These are phyloP conservation scores for Avahi laniger DNA, from an alignment of 2,797 vertebrate species.

Conservation along the genomic window DNA sequence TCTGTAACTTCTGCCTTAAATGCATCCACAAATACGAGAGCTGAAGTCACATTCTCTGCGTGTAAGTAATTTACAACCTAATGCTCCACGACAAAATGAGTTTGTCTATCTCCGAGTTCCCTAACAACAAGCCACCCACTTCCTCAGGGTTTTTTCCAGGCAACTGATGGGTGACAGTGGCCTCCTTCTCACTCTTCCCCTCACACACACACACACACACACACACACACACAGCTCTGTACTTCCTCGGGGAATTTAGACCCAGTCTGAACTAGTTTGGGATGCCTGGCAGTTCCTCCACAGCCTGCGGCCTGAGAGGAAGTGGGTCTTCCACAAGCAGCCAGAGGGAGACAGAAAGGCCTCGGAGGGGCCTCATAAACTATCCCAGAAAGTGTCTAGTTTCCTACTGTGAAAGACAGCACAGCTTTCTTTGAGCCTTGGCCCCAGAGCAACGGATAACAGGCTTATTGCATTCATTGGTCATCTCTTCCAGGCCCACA, in stretches of 20 bases:
- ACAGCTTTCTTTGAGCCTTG: not conserved
- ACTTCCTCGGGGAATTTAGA: conserved; percentile 79
- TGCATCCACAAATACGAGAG: not conserved
- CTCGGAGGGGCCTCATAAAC: not conserved
- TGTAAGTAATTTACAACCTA: not conserved
- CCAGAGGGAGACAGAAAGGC: not conserved
- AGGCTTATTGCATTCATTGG: not conserved
- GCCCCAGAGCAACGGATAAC: not conserved
- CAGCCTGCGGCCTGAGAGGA: conserved; percentile 26
- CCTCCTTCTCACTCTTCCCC: not conserved
- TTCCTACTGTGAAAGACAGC: not conserved
- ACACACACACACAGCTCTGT: not conserved
- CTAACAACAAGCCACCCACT: conserved; percentile 16
- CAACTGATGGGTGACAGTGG: not conserved
- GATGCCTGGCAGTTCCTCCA: conserved; percentile 53
- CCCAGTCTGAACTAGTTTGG: conserved; percentile 58
- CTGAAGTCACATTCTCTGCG: not conserved
- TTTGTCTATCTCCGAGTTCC: conserved; percentile 11
- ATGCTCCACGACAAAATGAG: not conserved
- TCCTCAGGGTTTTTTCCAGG: conserved; percentile 40
- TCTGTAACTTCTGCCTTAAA: not conserved
- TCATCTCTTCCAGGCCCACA: not conserved
- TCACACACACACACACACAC: not conserved
- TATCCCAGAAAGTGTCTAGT: not conserved
- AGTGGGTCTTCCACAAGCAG: conserved; percentile 5